Conservation (phyloP, 2,888 invertebrate species). For the Prenolepis imparis region DNA sequence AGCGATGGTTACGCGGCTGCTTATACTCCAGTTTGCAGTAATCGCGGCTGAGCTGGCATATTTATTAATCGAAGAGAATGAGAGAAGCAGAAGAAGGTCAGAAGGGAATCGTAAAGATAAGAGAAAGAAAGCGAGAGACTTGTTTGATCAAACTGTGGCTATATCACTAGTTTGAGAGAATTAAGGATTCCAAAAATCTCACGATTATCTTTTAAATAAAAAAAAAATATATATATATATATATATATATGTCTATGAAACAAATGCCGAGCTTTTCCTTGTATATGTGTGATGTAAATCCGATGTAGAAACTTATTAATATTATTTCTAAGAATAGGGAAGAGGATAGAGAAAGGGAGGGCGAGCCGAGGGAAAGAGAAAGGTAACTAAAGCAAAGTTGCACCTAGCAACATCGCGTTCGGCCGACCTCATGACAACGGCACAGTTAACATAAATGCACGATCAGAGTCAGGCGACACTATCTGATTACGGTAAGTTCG, state of each 20-base stretch:
- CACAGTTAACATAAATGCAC: slow-evolving; percentile 64
- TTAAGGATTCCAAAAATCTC: not conserved
- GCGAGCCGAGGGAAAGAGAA: not conserved
- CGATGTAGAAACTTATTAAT: not conserved
- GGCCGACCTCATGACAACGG: slow-evolving; percentile 51
- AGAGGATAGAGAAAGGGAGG: not conserved
- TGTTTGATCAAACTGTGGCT: not conserved
- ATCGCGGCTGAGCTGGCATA: slow-evolving; percentile 16
- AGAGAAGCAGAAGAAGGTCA: not conserved
- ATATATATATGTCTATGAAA: not conserved
- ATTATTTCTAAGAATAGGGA: not conserved
- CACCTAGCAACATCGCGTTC: slow-evolving; percentile 38
- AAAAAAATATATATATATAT: too few species aligned
- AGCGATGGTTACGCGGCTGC: slow-evolving; percentile 30
- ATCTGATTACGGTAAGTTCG: slow-evolving; percentile 81
- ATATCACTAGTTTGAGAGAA: not conserved
- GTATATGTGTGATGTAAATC: not conserved
- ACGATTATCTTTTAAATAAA: not conserved
- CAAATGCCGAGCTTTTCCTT: not conserved
- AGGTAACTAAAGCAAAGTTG: slow-evolving; percentile 16
- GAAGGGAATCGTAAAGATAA: not conserved
- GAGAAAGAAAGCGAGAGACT: not conserved
- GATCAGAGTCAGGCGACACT: slow-evolving; percentile 69
- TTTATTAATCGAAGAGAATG: slow-evolving; percentile 32
- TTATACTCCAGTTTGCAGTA: slow-evolving; percentile 9